Evolutionary conservation across 2,797 vertebrate species (phyloP).

Genomic region (Cirrhinus molitorella): DNA sequence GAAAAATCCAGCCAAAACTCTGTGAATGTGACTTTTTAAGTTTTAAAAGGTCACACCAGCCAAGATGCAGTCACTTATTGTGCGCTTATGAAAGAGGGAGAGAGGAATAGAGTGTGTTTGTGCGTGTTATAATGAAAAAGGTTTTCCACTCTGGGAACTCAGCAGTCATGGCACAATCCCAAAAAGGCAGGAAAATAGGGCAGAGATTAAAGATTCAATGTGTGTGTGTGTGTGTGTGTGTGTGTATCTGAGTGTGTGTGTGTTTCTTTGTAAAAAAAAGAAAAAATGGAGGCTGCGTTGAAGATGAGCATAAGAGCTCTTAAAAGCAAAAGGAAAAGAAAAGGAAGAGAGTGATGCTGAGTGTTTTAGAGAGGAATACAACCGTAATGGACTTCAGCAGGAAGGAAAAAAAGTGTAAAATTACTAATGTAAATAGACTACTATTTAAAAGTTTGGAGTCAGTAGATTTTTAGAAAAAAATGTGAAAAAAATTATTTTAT

Average conservation of each 20-base stretch:
- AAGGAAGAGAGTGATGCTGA: slow-evolving; percentile 19
- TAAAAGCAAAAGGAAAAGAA: slow-evolving; percentile 54
- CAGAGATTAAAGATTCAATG: slow-evolving; percentile 79
- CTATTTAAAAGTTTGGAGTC: neutral
- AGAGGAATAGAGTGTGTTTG: slow-evolving; percentile 41
- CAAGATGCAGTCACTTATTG: slow-evolving; percentile 47
- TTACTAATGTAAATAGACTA: neutral
- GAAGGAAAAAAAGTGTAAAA: neutral
- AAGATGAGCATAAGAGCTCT: slow-evolving; percentile 70
- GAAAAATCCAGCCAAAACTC: slow-evolving; percentile 64
- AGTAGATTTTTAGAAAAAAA: neutral
- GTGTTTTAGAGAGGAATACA: neutral
- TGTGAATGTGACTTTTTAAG: slow-evolving; percentile 42
- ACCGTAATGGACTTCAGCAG: neutral
- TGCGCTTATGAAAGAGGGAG: slow-evolving; percentile 26
- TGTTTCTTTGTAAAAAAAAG: slow-evolving; percentile 65
- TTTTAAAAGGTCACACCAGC: slow-evolving; percentile 43
- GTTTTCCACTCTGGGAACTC: slow-evolving; percentile 69
- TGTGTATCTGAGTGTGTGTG: no score
- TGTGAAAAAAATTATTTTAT: neutral
- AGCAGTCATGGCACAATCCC: slow-evolving; percentile 74
- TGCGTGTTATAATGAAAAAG: slow-evolving; percentile 69
- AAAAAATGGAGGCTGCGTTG: slow-evolving; percentile 59
- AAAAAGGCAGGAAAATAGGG: slow-evolving; percentile 75
- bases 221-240: slow-evolving; percentile 38